Conservation (phyloP, 2,888 invertebrate genomes). For the Dioctria linearis region DNA sequence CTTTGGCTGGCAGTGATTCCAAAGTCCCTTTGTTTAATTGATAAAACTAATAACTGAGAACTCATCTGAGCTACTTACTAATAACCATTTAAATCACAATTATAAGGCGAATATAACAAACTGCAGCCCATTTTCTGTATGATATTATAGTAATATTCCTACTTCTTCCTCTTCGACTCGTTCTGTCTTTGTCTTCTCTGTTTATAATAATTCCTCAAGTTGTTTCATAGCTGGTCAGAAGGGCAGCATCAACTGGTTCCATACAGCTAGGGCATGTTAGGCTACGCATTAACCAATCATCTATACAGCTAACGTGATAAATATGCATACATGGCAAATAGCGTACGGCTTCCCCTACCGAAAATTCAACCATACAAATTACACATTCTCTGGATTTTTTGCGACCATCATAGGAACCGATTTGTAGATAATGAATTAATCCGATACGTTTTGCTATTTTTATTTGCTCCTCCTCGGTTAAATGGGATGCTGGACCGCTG, state of each 20-base stretch:
- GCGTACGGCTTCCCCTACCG: slow-evolving; percentile 80
- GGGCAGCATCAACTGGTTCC: slow-evolving; percentile 93
- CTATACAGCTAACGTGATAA: slow-evolving; percentile 90
- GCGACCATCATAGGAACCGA: slow-evolving; percentile 85
- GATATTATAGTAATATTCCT: no score
- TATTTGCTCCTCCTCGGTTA: slow-evolving; percentile 87
- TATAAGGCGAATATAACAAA: no score
- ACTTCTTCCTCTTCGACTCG: no score
- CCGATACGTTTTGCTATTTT: slow-evolving; percentile 90
- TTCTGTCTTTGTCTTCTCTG: no score
- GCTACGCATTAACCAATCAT: slow-evolving; percentile 90
- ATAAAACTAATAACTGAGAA: no score
- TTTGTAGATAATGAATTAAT: slow-evolving; percentile 89
- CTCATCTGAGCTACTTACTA: no score
- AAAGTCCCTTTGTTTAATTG: no score
- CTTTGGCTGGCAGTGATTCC: no score
- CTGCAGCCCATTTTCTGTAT: no score
- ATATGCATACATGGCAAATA: slow-evolving; percentile 94
- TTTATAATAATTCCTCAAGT: slow-evolving; percentile 67
- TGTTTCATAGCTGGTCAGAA: slow-evolving; percentile 86
- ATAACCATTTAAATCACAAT: no score
- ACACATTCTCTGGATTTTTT: slow-evolving; percentile 89
- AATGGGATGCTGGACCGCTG: slow-evolving; percentile 71
- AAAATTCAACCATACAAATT: slow-evolving; percentile 93
- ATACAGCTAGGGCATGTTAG: slow-evolving; percentile 93